phyloP scores from a whole-genome alignment of 2,113 vertebrate species.

The Tachysurus vachellii region DNA sequence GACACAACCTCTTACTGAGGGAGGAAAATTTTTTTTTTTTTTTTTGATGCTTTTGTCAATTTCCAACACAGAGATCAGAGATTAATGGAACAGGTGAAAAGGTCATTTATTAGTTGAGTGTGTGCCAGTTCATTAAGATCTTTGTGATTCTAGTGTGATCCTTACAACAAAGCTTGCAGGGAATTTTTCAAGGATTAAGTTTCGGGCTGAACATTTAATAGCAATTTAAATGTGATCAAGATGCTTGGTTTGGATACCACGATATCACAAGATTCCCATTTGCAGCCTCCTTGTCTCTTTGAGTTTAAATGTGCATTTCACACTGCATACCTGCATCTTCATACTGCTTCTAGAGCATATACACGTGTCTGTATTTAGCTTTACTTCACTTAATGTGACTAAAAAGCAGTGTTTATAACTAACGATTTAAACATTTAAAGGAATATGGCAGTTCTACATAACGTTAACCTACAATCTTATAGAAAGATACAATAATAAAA shows the following conservation, averaged over 20 bases:
- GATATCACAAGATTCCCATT: neutral
- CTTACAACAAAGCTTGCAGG: conserved; percentile 50
- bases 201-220: neutral
- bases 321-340: neutral
- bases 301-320: neutral
- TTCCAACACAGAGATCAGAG: conserved; percentile 18
- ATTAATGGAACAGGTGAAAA: conserved; percentile 63
- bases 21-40: conserved; percentile 8
- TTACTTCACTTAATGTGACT: no score
- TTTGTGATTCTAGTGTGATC: conserved; percentile 64
- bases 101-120: conserved; percentile 68
- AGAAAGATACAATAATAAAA: neutral
- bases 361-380: neutral
- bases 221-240: neutral
- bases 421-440: neutral
- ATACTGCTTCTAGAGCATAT: neutral
- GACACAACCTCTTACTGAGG: conserved; percentile 13
- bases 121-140: conserved; percentile 68
- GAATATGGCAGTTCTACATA: neutral
- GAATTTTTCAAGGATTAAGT: conserved; percentile 49
- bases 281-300: neutral
- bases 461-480: neutral
- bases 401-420: neutral
- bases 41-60: neutral
- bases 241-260: neutral